Conservation (phyloP, 1,140 invertebrate genomes). For the Atopsyche davidsoni region DNA sequence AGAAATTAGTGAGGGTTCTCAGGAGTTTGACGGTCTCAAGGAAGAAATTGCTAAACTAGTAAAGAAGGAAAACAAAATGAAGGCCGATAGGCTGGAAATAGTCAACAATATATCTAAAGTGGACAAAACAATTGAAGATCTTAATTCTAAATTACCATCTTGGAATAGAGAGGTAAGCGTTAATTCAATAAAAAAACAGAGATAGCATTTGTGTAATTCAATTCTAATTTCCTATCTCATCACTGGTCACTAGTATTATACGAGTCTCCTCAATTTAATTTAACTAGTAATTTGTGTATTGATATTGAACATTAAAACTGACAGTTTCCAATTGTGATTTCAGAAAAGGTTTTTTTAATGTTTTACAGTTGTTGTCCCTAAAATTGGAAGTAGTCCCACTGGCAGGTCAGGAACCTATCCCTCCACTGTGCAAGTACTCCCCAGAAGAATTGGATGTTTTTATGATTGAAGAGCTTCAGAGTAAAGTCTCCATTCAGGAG, state of each 20-base stretch:
- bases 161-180: constrained; percentile 45
- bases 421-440: constrained; percentile 52
- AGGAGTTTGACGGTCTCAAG: constrained; percentile 52
- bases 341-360: constrained; percentile 18
- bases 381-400: constrained; percentile 66
- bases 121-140: constrained; percentile 59
- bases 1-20: constrained; percentile 46
- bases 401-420: constrained; percentile 37
- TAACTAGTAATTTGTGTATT: background rate
- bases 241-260: too few relatives aligned
- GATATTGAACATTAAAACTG: background rate
- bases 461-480: constrained; percentile 55
- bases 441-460: constrained; percentile 65
- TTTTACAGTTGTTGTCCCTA: constrained; percentile 53
- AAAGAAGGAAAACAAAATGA: constrained; percentile 61
- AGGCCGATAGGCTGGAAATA: constrained; percentile 64
- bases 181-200: constrained; percentile 2
- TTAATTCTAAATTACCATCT: constrained; percentile 50
- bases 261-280: background rate
- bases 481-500: constrained; percentile 58
- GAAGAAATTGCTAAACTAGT: constrained; percentile 56
- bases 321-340: background rate
- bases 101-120: constrained; percentile 68
- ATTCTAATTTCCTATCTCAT: too few relatives aligned
- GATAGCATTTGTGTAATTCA: too few relatives aligned